Evolutionary conservation across 2,888 invertebrate species (phyloP).

Genomic region (Pinctada fucata): DNA sequence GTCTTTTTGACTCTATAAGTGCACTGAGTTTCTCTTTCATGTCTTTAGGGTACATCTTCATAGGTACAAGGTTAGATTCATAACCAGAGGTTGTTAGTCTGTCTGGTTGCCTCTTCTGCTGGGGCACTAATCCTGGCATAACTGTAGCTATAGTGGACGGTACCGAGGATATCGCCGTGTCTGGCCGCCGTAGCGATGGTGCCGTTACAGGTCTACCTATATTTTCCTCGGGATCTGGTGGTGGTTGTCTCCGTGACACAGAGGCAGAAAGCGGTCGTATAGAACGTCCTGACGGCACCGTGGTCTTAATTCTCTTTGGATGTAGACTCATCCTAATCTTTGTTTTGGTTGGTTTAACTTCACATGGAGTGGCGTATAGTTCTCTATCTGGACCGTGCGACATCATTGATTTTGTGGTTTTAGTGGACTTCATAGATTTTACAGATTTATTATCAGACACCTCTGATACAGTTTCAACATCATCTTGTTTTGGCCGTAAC

Average conservation of each 20-base stretch:
- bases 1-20: constrained; percentile 53
- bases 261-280: constrained; percentile 70
- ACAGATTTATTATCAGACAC: constrained; percentile 59
- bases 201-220: constrained; percentile 58
- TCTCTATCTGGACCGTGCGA: constrained; percentile 57
- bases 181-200: constrained; percentile 49
- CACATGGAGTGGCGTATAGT: constrained; percentile 59
- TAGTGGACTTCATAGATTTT: constrained; percentile 56
- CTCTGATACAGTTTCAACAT: constrained; percentile 55
- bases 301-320: constrained; percentile 62
- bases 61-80: constrained; percentile 67
- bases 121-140: constrained; percentile 56
- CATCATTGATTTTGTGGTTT: constrained; percentile 47
- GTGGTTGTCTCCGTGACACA: constrained; percentile 50
- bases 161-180: constrained; percentile 50
- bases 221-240: constrained; percentile 27
- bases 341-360: constrained; percentile 54
- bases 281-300: constrained; percentile 66
- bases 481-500: constrained; percentile 49
- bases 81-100: constrained; percentile 58
- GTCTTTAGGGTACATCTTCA: constrained; percentile 73
- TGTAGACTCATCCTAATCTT: constrained; percentile 60
- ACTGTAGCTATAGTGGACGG: constrained; percentile 57
- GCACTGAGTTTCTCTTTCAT: constrained; percentile 62
- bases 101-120: constrained; percentile 45